phyloP scores from a whole-genome alignment of 2,888 invertebrate species.

The Mantis religiosa region DNA sequence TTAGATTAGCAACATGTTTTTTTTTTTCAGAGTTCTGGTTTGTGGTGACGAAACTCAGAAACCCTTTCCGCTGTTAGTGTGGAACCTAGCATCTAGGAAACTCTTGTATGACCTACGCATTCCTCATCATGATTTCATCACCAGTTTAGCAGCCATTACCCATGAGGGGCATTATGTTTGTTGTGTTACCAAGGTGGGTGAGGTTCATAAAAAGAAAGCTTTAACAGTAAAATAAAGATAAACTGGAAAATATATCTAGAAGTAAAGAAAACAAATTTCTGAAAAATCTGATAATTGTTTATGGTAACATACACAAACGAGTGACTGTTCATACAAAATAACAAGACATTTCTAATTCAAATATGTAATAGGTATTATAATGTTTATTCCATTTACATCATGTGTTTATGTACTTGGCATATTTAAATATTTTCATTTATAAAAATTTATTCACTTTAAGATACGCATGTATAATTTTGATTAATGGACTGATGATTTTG shows the following conservation, averaged over 20 bases:
- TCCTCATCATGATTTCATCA: slow-evolving; percentile 84
- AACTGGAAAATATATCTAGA: background rate
- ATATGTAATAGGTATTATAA: too few relatives aligned
- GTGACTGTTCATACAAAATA: too few relatives aligned
- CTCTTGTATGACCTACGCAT: slow-evolving; percentile 82
- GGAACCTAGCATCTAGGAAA: slow-evolving; percentile 81
- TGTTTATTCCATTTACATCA: too few relatives aligned
- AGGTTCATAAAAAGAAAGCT: background rate
- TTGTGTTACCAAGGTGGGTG: slow-evolving; percentile 48
- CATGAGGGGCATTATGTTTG: slow-evolving; percentile 67
- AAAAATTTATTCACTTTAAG: too few relatives aligned
- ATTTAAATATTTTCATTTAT: too few relatives aligned
- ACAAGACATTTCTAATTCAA: too few relatives aligned
- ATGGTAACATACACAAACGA: too few relatives aligned
- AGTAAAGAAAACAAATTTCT: too few relatives aligned
- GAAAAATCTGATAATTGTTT: too few relatives aligned
- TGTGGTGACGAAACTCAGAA: slow-evolving; percentile 92
- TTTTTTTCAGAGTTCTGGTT: slow-evolving; percentile 63
- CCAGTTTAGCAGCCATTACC: slow-evolving; percentile 78
- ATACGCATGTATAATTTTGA: too few relatives aligned
- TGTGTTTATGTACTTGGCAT: too few relatives aligned
- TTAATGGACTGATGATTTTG: too few relatives aligned
- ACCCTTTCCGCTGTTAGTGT: slow-evolving; percentile 83
- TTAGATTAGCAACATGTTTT: background rate
- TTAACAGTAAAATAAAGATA: background rate